A percentile compares a stretch with the other conserved stretches of the same genome.
Evolutionary conservation across 1,140 invertebrate genomes (phyloP).

Genomic region (Ceratosolen solmsi): DNA sequence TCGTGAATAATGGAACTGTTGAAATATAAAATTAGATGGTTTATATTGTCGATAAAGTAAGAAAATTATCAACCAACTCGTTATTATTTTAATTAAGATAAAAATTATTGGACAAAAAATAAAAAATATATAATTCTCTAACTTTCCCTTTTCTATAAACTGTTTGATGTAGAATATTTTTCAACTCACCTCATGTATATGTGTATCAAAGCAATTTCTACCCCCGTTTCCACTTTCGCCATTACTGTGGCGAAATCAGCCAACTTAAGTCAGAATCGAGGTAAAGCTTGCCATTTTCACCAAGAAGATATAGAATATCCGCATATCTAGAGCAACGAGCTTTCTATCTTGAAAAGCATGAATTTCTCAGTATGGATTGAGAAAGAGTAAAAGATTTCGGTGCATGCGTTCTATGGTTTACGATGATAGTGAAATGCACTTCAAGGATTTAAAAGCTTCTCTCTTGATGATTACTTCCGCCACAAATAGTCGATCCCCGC

Average conservation of each 20-base stretch:
- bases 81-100: neutral
- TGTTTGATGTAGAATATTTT: neutral
- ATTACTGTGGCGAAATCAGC: neutral
- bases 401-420: neutral
- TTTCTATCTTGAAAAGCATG: conserved; percentile 23
- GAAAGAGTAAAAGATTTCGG: neutral
- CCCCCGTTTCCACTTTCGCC: too few relatives aligned
- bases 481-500: neutral
- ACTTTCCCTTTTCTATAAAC: neutral
- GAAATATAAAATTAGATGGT: neutral
- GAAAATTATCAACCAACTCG: neutral
- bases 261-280: neutral
- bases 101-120: neutral
- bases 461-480: conserved; percentile 45
- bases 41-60: neutral
- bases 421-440: conserved; percentile 19
- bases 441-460: conserved; percentile 21
- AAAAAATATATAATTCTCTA: neutral
- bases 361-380: conserved; percentile 27
- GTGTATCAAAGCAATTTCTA: too few relatives aligned
- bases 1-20: neutral
- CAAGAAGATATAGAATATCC: neutral
- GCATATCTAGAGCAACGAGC: neutral
- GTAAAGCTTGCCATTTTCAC: conserved; percentile 19
- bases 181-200: neutral